phyloP scores from a whole-genome alignment of 2,888 invertebrate genomes.

The Nymphalis c-album region DNA sequence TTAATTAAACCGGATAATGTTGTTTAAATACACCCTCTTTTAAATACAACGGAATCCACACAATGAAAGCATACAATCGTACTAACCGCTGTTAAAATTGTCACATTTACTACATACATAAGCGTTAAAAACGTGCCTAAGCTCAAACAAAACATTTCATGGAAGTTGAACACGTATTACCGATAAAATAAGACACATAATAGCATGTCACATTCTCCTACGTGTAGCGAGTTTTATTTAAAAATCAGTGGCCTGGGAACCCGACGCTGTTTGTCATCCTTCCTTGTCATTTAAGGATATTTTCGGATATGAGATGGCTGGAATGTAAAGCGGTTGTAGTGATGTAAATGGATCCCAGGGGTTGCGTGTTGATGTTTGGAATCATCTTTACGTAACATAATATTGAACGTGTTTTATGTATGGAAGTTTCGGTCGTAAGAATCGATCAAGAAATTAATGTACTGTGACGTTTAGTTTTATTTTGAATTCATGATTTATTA shows the following conservation, averaged over 20 bases:
- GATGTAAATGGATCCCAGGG: slow-evolving; percentile 15
- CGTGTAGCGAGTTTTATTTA: slow-evolving; percentile 41
- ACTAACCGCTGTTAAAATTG: slow-evolving; percentile 32
- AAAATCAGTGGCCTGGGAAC: slow-evolving; percentile 54
- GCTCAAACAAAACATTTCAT: slow-evolving; percentile 29
- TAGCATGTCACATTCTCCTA: not conserved
- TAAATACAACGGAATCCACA: slow-evolving; percentile 14
- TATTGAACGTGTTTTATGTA: not conserved
- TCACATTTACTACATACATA: slow-evolving; percentile 35
- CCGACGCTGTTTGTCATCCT: slow-evolving; percentile 58
- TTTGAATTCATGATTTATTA: not conserved
- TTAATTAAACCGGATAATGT: slow-evolving; percentile 28
- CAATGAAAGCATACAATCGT: slow-evolving; percentile 28
- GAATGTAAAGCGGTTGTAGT: slow-evolving; percentile 28
- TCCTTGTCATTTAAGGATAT: slow-evolving; percentile 56
- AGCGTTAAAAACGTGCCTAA: slow-evolving; percentile 38
- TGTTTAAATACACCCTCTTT: slow-evolving; percentile 20
- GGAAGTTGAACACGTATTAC: slow-evolving; percentile 20
- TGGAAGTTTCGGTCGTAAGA: not conserved
- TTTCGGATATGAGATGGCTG: slow-evolving; percentile 41
- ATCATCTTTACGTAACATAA: not conserved
- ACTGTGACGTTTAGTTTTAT: not conserved
- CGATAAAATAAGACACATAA: slow-evolving; percentile 22
- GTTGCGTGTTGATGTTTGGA: not conserved
- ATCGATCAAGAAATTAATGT: not conserved